These are phyloP conservation scores for Melinaea menophilus DNA, from an alignment of 2,888 invertebrate genomes.

Conservation along the genomic window DNA sequence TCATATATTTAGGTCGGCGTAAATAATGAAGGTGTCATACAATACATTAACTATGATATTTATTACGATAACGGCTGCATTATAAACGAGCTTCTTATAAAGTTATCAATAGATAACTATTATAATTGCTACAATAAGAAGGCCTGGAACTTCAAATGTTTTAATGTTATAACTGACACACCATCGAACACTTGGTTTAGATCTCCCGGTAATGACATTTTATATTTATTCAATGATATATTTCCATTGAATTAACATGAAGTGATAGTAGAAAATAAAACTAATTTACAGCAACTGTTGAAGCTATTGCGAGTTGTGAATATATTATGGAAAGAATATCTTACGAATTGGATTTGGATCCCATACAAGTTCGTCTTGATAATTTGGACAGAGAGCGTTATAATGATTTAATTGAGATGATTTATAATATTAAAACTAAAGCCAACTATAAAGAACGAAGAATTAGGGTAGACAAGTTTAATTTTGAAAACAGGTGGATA, in stretches of 20 bases:
- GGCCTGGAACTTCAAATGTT: constrained; percentile 46
- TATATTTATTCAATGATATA: background rate
- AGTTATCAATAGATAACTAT: constrained; percentile 29
- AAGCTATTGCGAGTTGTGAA: constrained; percentile 52
- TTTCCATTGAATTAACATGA: background rate
- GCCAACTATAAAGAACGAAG: constrained; percentile 63
- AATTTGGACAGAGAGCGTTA: constrained; percentile 49
- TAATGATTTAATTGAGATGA: constrained; percentile 56
- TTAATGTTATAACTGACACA: constrained; percentile 47
- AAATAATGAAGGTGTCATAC: constrained; percentile 66
- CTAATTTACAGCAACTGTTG: constrained; percentile 35
- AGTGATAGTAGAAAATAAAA: background rate
- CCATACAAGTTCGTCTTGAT: constrained; percentile 61
- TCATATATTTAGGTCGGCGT: constrained; percentile 41
- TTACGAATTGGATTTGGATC: constrained; percentile 66
- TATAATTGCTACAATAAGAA: constrained; percentile 46
- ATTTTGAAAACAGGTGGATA: constrained; percentile 82
- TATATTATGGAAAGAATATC: constrained; percentile 80
- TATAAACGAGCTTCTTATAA: constrained; percentile 42
- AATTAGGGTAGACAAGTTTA: constrained; percentile 64
- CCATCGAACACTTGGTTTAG: constrained; percentile 51
- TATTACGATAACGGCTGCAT: constrained; percentile 70
- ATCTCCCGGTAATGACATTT: constrained; percentile 46
- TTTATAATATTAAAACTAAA: constrained; percentile 62
- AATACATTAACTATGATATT: constrained; percentile 64